Evolutionary conservation across 2,888 invertebrate species (phyloP).

Genomic region (Cheilosia impressa): DNA sequence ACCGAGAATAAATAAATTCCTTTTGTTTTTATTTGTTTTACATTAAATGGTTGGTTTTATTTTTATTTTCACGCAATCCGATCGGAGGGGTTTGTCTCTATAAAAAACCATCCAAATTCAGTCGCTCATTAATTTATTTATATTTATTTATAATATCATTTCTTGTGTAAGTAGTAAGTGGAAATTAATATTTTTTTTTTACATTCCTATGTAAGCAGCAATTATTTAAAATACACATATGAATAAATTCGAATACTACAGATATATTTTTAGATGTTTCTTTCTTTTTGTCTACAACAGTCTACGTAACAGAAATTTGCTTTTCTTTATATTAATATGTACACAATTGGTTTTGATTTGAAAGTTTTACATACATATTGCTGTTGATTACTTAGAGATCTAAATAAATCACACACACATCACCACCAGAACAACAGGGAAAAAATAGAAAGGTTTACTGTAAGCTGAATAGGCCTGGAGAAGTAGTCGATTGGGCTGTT

Average conservation of each 20-base stretch:
- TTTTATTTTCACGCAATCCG: background rate
- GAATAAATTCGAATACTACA: constrained; percentile 46
- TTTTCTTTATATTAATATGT: constrained; percentile 26
- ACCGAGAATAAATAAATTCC: background rate
- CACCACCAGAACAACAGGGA: constrained; percentile 57
- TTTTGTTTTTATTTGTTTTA: constrained; percentile 14
- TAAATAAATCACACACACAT: constrained; percentile 58
- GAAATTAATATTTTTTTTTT: constrained; percentile 20
- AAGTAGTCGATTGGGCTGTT: background rate
- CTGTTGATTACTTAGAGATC: constrained; percentile 27
- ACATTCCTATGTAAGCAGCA: constrained; percentile 49
- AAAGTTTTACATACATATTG: constrained; percentile 42
- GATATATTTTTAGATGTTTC: constrained; percentile 30
- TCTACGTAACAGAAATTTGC: constrained; percentile 44
- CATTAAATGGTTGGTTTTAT: background rate
- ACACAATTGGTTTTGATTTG: constrained; percentile 35
- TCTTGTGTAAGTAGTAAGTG: constrained; percentile 10
- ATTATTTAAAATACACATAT: constrained; percentile 54
- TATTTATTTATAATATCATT: constrained; percentile 17
- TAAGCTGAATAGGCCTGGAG: constrained; percentile 16
- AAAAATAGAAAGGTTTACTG: constrained; percentile 26
- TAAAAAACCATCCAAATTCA: constrained; percentile 36
- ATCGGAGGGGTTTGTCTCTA: background rate
- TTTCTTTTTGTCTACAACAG: constrained; percentile 39
- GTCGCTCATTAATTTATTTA: constrained; percentile 28